Evolutionary conservation across 64 coral and sea anemone genomes (phyloP), one percentile per base, ranked within the genome.

Genomic region (Exaiptasia diaphana): DNA sequence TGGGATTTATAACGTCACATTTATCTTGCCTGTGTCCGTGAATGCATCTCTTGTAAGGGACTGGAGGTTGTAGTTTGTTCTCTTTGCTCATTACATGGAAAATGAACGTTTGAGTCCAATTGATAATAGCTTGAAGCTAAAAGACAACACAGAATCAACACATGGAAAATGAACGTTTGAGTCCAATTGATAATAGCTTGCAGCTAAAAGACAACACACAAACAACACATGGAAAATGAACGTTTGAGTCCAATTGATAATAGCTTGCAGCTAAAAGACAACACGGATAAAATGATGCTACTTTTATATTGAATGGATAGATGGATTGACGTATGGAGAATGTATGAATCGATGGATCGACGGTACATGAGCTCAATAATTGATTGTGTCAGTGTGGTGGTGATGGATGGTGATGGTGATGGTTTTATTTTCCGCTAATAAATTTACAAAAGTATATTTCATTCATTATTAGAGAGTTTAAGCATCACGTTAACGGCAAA

Each of bases 1-100:
- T 3, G 5, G 69, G 52, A 34, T 32, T 65, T 18, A 45, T 29
- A 30, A 37, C 69, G n/a, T n/a, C n/a, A 25, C 95, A 99, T 12
- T 34, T 71, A 44, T 88, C 65, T 20, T 99, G 95, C 55, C 75
- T 55, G 27, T 74, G 86, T 20, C 95, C 95, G 45, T 99, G 95
- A 43, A 93, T 92, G 54, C 95, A 99, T 32, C 86, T 74, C 20
- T 89, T 69, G 31, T 85, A 91, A 46, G 90, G 85, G 24, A 55
- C 42, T 46, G 76, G 40, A 25, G 90, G 79, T 46, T 73, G 58
- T 30, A 99, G 53, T 32, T 77, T 53, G 41, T 99, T 99, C 62
- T 99, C 95, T 55, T 94, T 89, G 75, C 93, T 88, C 49, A 99
- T 55, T 33, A 93, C 50, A 39, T 99, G 95, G 74, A 99, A 89